Conservation (phyloP, 2,113 vertebrate species). For the Pantherophis guttatus region DNA sequence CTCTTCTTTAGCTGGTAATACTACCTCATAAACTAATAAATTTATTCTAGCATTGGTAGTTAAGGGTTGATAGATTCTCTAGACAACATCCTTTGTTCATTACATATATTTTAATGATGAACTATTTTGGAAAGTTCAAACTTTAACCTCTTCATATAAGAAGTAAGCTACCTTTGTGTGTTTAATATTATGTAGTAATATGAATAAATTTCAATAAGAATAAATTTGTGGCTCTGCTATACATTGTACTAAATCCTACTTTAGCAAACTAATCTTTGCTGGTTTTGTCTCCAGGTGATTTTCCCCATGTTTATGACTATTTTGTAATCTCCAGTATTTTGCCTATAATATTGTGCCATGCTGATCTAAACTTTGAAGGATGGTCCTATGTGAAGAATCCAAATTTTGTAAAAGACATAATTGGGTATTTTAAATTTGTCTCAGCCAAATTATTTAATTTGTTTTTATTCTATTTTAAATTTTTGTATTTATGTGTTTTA, state of each 20-base stretch:
- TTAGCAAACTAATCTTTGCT: neutral
- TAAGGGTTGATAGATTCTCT: neutral
- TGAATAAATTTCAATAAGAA: neutral
- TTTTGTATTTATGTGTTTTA: too few relatives aligned
- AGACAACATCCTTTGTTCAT: neutral
- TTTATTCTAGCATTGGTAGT: neutral
- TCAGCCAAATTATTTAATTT: too few relatives aligned
- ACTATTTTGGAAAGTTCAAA: neutral
- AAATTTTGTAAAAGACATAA: neutral
- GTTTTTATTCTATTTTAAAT: too few relatives aligned
- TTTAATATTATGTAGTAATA: neutral
- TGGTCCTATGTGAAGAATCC: neutral
- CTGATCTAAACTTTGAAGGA: neutral
- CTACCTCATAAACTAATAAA: neutral
- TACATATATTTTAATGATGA: neutral
- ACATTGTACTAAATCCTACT: neutral
- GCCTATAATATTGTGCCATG: neutral
- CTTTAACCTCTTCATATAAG: neutral
- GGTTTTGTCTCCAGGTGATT: too few relatives aligned
- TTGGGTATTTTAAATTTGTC: neutral
- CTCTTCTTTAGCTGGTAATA: neutral
- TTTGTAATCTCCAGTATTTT: neutral
- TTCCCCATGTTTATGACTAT: neutral
- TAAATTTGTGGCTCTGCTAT: neutral
- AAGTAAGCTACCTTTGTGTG: neutral